These are phyloP conservation scores for Montipora capitata DNA, from an alignment of 92 coral and sea anemone species.

Conservation along the genomic window DNA sequence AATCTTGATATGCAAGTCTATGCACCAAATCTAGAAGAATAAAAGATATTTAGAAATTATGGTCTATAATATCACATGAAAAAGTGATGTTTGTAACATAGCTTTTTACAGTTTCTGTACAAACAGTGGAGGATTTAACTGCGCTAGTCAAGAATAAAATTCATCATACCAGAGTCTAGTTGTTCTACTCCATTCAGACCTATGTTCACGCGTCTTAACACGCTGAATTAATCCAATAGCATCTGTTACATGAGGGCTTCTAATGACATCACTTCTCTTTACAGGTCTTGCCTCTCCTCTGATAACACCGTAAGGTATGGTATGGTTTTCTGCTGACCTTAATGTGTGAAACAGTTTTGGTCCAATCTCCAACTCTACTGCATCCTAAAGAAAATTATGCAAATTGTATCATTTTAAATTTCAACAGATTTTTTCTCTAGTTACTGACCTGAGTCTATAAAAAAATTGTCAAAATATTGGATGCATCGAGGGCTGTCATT, in stretches of 20 bases:
- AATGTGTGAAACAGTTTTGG: constrained; percentile 71
- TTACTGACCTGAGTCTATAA: too few relatives aligned
- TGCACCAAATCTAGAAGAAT: too few relatives aligned
- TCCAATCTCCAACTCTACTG: constrained; percentile 79
- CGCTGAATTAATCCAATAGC: constrained; percentile 81
- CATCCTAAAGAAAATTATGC: constrained; percentile 39
- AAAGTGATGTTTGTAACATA: too few relatives aligned
- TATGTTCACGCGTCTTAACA: constrained; percentile 83
- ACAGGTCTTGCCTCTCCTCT: constrained; percentile 89
- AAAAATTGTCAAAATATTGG: too few relatives aligned
- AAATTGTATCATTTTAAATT: neutral
- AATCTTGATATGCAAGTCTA: too few relatives aligned
- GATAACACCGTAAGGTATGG: constrained; percentile 88
- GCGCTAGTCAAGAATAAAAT: too few relatives aligned
- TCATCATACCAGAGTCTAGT: constrained; percentile 88
- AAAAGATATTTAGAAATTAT: too few relatives aligned
- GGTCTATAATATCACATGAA: too few relatives aligned
- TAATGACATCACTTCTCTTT: constrained; percentile 60
- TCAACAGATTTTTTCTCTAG: too few relatives aligned
- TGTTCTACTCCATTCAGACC: constrained; percentile 91
- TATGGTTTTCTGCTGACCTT: constrained; percentile 55
- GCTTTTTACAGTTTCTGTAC: too few relatives aligned
- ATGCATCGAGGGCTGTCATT: too few relatives aligned
- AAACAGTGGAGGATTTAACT: too few relatives aligned
- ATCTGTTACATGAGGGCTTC: constrained; percentile 76